Conservation (phyloP, 2,888 invertebrate species). For the Eurois occulta region DNA sequence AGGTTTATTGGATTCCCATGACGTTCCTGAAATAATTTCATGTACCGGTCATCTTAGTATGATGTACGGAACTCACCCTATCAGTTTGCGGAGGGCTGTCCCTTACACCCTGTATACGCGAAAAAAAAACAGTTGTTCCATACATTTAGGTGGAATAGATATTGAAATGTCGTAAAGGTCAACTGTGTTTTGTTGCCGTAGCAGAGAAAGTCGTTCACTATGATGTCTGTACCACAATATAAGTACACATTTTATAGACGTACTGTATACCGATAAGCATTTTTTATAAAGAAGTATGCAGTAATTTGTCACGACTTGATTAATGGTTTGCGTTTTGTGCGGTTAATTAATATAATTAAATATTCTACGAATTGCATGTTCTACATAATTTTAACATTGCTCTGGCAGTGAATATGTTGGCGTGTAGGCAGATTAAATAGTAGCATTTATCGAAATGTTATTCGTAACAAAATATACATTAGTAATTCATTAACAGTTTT, state of each 20-base stretch:
- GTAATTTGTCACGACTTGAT: slow-evolving; percentile 33
- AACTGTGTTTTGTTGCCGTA: not conserved
- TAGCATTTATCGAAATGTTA: not conserved
- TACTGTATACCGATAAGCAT: not conserved
- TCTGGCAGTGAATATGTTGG: not conserved
- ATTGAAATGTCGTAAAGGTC: not conserved
- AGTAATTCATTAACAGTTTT: not conserved
- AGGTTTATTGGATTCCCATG: too few relatives aligned
- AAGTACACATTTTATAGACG: not conserved
- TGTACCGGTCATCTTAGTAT: too few relatives aligned
- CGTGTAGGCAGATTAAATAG: not conserved
- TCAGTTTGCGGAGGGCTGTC: too few relatives aligned
- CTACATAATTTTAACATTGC: not conserved
- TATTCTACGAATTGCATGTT: slow-evolving; percentile 21
- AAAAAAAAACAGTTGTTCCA: not conserved
- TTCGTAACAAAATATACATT: not conserved
- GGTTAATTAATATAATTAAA: slow-evolving; percentile 6
- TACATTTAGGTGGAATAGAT: not conserved
- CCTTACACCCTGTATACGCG: too few relatives aligned
- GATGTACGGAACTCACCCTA: too few relatives aligned
- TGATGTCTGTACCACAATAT: not conserved
- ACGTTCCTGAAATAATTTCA: too few relatives aligned
- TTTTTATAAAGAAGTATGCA: slow-evolving; percentile 32
- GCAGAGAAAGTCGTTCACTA: not conserved
- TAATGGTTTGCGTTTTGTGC: slow-evolving; percentile 2